A percentile compares a stretch with the other conserved stretches of the same genome.
Evolutionary conservation across 2,113 vertebrate genomes (phyloP).

Genomic region (Naja naja): DNA sequence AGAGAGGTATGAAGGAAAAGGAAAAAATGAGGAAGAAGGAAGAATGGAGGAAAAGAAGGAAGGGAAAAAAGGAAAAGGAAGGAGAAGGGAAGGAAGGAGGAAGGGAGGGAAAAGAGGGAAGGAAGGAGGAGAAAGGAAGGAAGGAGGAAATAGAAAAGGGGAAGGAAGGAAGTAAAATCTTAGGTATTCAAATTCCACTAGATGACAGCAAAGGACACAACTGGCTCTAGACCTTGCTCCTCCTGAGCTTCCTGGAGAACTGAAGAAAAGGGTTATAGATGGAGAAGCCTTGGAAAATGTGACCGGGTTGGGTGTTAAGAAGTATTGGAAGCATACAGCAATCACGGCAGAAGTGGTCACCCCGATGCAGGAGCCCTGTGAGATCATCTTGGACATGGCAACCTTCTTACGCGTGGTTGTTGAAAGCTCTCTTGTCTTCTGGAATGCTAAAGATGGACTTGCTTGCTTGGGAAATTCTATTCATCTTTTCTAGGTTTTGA

Average conservation of each 20-base stretch:
- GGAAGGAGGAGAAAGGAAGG: too few relatives aligned
- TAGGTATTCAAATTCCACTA: neutral
- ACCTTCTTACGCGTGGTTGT: neutral
- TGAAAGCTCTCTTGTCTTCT: neutral
- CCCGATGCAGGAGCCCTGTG: neutral
- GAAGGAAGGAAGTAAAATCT: too few relatives aligned
- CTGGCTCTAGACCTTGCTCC: neutral
- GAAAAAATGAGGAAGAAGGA: too few relatives aligned
- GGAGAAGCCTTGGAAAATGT: neutral
- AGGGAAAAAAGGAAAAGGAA: too few relatives aligned
- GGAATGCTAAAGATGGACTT: neutral
- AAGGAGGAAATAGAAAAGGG: too few relatives aligned
- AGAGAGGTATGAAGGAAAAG: too few relatives aligned
- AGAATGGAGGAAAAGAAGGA: rapidly evolving
- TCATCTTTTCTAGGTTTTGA: neutral
- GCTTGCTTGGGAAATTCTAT: neutral
- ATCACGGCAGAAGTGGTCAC: neutral
- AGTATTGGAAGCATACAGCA: neutral
- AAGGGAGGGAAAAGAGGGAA: too few relatives aligned
- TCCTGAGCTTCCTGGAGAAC: neutral
- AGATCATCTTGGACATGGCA: neutral
- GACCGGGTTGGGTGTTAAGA: neutral
- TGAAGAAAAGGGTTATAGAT: neutral
- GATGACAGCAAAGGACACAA: neutral
- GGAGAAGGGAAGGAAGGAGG: too few relatives aligned